Conservation (phyloP, 2,888 invertebrate genomes). For the Druceiella hillmani region DNA sequence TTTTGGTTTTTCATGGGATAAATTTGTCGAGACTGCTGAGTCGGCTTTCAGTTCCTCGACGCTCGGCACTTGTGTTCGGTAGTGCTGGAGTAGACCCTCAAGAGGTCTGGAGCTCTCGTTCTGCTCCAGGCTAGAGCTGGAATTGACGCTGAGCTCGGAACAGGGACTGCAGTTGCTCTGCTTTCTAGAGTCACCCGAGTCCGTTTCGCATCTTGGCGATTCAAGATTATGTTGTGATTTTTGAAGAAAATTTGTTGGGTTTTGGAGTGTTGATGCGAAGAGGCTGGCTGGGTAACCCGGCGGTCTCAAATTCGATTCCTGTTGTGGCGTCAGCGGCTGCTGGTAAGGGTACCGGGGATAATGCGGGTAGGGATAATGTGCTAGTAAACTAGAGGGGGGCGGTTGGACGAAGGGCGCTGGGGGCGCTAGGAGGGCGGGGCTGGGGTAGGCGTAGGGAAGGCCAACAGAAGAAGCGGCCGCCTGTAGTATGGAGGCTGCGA, state of each 20-base stretch:
- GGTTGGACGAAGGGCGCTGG: constrained; percentile 44
- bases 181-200: constrained; percentile 11
- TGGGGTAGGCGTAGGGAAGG: constrained; percentile 56
- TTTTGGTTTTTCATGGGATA: constrained; percentile 49
- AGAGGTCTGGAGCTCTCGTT: constrained; percentile 18
- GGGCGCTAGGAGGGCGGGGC: constrained; percentile 53
- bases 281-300: constrained; percentile 45
- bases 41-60: constrained; percentile 18
- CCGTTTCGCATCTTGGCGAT: constrained; percentile 9
- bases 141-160: constrained; percentile 26
- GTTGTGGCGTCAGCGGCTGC: constrained; percentile 42
- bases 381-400: constrained; percentile 53
- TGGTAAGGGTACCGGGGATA: constrained; percentile 51
- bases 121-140: constrained; percentile 26
- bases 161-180: constrained; percentile 21
- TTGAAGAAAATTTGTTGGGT: no score
- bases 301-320: constrained; percentile 43
- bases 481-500: constrained; percentile 88
- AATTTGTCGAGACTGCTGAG: constrained; percentile 8
- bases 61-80: constrained; percentile 24
- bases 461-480: constrained; percentile 75
- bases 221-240: constrained; percentile 11
- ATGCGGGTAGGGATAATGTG: constrained; percentile 54
- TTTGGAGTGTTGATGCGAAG: no score
- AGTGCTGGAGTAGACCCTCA: constrained; percentile 2